Base-by-base conservation (phyloP, 2,797 vertebrate species). In the Phoxinus dragarum region DNA sequence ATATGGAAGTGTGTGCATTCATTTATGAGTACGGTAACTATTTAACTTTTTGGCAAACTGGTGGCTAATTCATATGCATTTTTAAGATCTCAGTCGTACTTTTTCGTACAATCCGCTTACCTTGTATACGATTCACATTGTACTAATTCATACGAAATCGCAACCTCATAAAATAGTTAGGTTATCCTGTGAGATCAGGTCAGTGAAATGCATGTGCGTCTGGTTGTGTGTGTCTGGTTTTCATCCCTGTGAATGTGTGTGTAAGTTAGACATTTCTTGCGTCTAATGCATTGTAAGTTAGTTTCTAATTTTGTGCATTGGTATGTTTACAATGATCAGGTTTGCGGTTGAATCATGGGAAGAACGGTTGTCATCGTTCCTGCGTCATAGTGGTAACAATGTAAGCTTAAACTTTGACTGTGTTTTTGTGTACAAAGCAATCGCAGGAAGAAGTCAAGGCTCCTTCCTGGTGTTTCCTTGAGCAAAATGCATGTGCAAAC, bases 401-500 rank as follows among this genome's bases (percentile, higher is more conserved):
- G 73, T 68, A 47, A 47, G 77, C 38, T 34, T 82, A 56, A 77
- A 42, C 66, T 76, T 86, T 47, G 52, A 31, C 54, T n/a, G 8
- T 73, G 9, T 67, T 79, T 86, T 80, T 10, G 11, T 82, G 31
- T 31, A 42, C n/a, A 19, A 42, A 27, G 76, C 49, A 47, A n/a
- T 88, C 38, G 21, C 87, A 88, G 88, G 87, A 89, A 88, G 74
- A 75, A 67, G 85, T 87, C 86, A 81, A 74, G 71, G 47, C 67
- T 78, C 47, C 75, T 78, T 71, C 47, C 67, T 68, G 67, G 82
- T 68, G 38, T 82, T 81, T 79, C 42, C 78, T 72, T 31, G 8
- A 42, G 72, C 77, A 79, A 69, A 81, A 88, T 59, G 54, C n/a
- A 52, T 74, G 69, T 34, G 0, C 5, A 4, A 19, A 49, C 54